Evolutionary conservation across 1,140 invertebrate genomes (phyloP), one percentile per base, ranked within the genome.

Genomic region (Sesamia nonagrioides): DNA sequence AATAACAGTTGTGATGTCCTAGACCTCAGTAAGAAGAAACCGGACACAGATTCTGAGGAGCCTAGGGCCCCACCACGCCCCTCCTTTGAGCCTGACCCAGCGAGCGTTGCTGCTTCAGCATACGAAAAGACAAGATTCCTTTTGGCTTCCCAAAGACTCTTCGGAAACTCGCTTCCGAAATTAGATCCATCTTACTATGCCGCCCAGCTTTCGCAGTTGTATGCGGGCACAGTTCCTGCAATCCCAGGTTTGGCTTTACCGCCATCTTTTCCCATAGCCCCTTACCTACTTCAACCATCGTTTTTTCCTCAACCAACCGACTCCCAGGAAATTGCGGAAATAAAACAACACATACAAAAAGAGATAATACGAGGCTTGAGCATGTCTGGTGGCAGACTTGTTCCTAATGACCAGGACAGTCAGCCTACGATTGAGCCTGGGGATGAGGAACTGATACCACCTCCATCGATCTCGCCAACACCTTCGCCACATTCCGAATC

Each of bases 21-120:
- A n/a, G 98, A 99, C 94, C 96, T 99, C 78, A 98, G 97, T 87
- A 97, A 98, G 82, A 98, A 98, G 90, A 96, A 96, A 77, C 87
- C 89, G n/a, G 92, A 94, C 15, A 87, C 86, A 27, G 95, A 95
- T 72, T 91, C 94, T 3, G 94, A 95, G 11, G 92, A 94, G 9
- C 92, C 92, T 5, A 92, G 92, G 74, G 79, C 82, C 2, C 80
- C 79, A 61, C 85, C 92, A 7, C 88, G 91, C 48, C 88, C 92
- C 15, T 88, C 94, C 0, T 96, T 94, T 73, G 93, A 95, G 77
- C 88, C 85, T 54, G 87, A 91, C 66, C 69, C 86, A 35, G 78
- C 88, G 40, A 81, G 89, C 13, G 80, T 85, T 21, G 89, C 89
- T 42, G 89, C 91, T 0, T 81, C 85, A 15, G 85, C 85, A 21